Percentiles rank a stretch among this genome's conserved stretches.
Evolutionary conservation across 2,113 vertebrate species (phyloP).

Genomic region (Acrocephalus arundinaceus): DNA sequence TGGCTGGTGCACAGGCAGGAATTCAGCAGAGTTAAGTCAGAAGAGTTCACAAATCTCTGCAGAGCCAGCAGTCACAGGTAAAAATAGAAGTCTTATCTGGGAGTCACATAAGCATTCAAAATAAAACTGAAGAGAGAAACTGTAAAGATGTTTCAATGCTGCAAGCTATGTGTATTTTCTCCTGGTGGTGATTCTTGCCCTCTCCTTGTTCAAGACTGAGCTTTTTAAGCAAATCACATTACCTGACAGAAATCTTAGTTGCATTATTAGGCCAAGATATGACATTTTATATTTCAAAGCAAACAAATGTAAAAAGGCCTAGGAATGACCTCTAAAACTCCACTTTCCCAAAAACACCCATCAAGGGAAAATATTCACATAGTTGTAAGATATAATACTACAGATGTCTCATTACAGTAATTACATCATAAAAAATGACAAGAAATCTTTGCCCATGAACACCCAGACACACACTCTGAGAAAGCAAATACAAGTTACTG

Average conservation of each 20-base stretch:
- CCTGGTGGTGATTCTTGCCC: not conserved
- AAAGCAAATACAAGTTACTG: not conserved
- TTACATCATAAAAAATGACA: not conserved
- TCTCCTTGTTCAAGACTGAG: not conserved
- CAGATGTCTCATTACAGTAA: not conserved
- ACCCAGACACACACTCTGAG: not conserved
- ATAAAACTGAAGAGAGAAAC: not conserved
- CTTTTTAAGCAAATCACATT: not conserved
- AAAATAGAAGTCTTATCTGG: not conserved
- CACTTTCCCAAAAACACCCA: not conserved
- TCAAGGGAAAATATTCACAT: not conserved
- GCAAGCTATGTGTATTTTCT: not conserved
- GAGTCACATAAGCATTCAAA: not conserved
- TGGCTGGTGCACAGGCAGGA: conserved; percentile 25
- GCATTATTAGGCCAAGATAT: not conserved
- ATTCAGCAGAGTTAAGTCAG: not conserved
- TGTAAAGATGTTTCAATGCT: not conserved
- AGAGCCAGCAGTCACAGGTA: not conserved
- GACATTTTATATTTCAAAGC: not conserved
- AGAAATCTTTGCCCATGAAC: not conserved
- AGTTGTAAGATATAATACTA: not conserved
- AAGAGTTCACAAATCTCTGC: not conserved
- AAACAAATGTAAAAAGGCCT: not conserved
- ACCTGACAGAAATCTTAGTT: not conserved
- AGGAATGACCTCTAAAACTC: not conserved